Evolutionary conservation across 2,113 vertebrate species (phyloP).

Genomic region (Brachyhypopomus occidentalis): DNA sequence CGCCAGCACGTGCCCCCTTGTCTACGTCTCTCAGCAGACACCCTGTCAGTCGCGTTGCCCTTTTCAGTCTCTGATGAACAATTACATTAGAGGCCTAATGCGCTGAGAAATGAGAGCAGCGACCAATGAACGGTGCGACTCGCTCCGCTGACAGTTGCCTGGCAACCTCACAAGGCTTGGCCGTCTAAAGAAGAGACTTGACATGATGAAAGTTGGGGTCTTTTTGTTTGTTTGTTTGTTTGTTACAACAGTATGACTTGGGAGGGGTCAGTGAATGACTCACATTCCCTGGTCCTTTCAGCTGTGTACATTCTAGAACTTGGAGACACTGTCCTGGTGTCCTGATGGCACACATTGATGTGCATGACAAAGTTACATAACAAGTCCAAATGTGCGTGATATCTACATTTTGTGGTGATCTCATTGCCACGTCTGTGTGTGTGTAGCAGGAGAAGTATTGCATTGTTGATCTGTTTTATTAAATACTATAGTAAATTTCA

Average conservation of each 20-base stretch:
- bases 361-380: too few species aligned
- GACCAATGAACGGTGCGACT: constrained; percentile 43
- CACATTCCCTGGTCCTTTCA: neutral
- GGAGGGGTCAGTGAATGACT: neutral
- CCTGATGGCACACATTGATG: neutral
- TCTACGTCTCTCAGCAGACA: constrained; percentile 47
- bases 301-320: neutral
- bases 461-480: too few species aligned
- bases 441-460: too few species aligned
- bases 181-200: constrained; percentile 54
- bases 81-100: constrained; percentile 74
- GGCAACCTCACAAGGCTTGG: constrained; percentile 71
- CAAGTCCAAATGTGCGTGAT: too few species aligned
- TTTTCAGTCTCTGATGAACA: constrained; percentile 63
- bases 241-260: neutral
- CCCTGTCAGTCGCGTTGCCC: constrained; percentile 43
- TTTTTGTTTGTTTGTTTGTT: constrained; percentile 36
- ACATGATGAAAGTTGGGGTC: constrained; percentile 58
- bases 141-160: constrained; percentile 67
- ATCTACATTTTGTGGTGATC: too few species aligned
- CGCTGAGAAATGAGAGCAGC: constrained; percentile 72
- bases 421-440: too few species aligned
- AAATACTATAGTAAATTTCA: neutral
- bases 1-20: constrained; percentile 30
- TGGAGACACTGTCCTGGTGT: neutral